Evolutionary conservation across 1,140 invertebrate genomes (phyloP).

Genomic region (Hormaphis cornu): DNA sequence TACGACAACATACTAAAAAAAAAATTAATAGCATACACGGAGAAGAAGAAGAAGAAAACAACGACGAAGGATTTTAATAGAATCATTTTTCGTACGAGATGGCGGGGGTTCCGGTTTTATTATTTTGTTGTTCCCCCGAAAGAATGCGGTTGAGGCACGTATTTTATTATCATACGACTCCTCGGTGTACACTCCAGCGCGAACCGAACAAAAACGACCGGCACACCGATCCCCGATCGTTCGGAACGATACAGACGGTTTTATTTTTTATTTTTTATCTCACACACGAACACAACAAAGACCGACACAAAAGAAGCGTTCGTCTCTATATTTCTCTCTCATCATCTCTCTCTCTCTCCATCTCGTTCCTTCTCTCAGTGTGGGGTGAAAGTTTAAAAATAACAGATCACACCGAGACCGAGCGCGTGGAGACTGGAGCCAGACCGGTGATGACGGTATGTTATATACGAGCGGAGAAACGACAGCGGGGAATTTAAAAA

Average conservation of each 20-base stretch:
- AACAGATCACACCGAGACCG: neutral
- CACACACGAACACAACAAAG: neutral
- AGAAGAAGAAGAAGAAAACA: neutral
- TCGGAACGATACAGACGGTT: slow-evolving; percentile 10
- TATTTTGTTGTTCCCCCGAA: neutral
- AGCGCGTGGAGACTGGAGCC: neutral
- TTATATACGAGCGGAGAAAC: neutral
- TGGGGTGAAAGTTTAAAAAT: slow-evolving; percentile 27
- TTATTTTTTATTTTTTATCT: neutral
- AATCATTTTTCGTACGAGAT: neutral
- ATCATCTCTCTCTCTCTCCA: neutral
- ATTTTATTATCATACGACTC: neutral
- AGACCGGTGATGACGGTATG: neutral
- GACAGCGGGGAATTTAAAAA: neutral
- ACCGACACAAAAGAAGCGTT: slow-evolving; percentile 2
- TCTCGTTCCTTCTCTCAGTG: neutral
- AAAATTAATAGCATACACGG: too few relatives aligned
- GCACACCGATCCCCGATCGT: slow-evolving; percentile 10
- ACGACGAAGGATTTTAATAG: neutral
- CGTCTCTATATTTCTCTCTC: too few relatives aligned
- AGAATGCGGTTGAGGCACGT: slow-evolving; percentile 9
- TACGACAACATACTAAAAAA: too few relatives aligned
- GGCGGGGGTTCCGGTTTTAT: neutral
- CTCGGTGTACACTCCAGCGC: neutral
- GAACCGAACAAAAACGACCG: slow-evolving; percentile 5